Evolutionary conservation across 30 jellyfish, hydroid and myxozoan species (phyloP), one percentile per base, ranked within the genome.

Genomic region (Nemopilema nomurai): DNA sequence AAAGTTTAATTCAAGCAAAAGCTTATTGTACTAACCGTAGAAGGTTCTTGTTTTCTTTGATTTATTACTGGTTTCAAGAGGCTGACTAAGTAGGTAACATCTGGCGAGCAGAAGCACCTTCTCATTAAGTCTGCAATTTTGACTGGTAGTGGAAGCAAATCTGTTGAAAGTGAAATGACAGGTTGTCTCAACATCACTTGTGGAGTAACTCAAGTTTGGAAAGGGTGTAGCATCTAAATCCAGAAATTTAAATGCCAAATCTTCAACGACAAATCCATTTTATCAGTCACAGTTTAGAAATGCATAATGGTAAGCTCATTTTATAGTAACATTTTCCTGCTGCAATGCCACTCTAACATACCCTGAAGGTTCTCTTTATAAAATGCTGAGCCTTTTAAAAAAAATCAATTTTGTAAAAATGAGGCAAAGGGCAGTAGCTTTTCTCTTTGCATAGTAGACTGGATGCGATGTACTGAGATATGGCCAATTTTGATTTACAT

Each of bases 111-210:
- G 20, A 19, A 41, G 57, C 57, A 26, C 51, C 25, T 49, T 22
- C 50, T 80, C 22, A 80, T 16, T 13, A 24, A 49, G 18, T 28
- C 74, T 18, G 24, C 26, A 18, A 80, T 24, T 21, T 26, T n/a
- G 27, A 30, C 8, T 21, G 90, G 90, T 16, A 80, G 8, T 68
- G 90, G 90, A 18, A 80, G 21, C 57, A 80, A 32, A 4, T 80
- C 90, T 80, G 32, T 32, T 65, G 53, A 25, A 19, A 77, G 18
- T 19, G 13, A 41, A 41, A 3, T 41, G 57, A 41, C 13, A 41
- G 13, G 57, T 13, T 41, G 57, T 41, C 57, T 13, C 13, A 3
- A 3, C 57, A 3, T 13, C 13, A 6, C 6, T 6, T 13, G 13
- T 41, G 13, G 6, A 13, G 6, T 3, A 41, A 41, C 6, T 3